Base-by-base conservation (phyloP, 1,140 invertebrate genomes). In the Phocides pigmalion region DNA sequence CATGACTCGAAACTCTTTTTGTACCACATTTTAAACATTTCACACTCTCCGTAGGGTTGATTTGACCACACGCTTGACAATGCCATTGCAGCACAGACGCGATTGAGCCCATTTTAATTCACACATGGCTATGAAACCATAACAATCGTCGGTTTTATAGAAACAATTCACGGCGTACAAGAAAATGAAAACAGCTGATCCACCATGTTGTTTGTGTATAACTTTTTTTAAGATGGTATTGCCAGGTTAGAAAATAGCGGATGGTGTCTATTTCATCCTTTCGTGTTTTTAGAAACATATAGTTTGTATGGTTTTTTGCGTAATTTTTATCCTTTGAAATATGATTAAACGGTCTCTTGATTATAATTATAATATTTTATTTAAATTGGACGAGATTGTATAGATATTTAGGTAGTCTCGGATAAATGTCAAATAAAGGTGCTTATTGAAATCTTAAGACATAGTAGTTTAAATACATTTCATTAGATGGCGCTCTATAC, bases 61-160 rank as follows among this genome's bases (percentile, higher is more conserved):
- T 97, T 87, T 96, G 93, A 90, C 95, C 94, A 92, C 97, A 98
- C 87, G 94, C 93, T 84, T 93, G 93, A 93, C 97, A 98, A 93
- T 95, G 94, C 97, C 97, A 98, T 92, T 97, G 96, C 81, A 97
- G 93, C 91, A 97, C 96, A 82, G 96, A 97, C 93, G 96, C 96
- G 92, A 97, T 97, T 81, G 96, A 96, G 91, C 96, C 96, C 96
- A 97, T 97, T 90, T 89, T 93, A 92, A 91, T 90, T 89, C 85
- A 92, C 86, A 87, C 90, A 92, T 92, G 91, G 90, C 90, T 92
- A 92, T 84, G 84, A 84, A 80, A 90, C 91, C 84, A 91, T 90
- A 82, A 90, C 83, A 88, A 75, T 79, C 72, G 85, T 74, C 82
- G 79, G 80, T 87, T 86, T 83, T 90, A 89, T 64, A 77, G 81